phyloP scores from a whole-genome alignment of 1,140 invertebrate genomes.

The Mizuhopecten yessoensis region DNA sequence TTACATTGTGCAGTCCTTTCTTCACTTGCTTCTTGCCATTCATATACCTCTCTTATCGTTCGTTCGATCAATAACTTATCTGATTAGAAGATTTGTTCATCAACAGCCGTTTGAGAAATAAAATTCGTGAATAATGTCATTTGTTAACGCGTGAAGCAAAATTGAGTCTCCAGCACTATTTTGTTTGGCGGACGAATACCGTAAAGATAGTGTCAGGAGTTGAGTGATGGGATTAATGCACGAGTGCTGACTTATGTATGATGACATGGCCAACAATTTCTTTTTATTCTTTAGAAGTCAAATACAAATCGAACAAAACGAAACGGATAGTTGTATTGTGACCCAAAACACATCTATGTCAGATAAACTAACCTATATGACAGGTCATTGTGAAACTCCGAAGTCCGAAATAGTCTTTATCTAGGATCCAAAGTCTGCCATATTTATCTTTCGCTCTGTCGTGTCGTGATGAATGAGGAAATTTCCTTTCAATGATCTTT shows the following conservation, averaged over 20 bases:
- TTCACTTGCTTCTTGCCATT: too few relatives aligned
- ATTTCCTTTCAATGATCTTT: background rate
- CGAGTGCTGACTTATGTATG: background rate
- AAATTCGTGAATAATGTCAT: too few relatives aligned
- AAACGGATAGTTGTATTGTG: background rate
- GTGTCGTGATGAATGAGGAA: background rate
- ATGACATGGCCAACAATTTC: background rate
- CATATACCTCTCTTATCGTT: too few relatives aligned
- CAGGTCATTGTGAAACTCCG: background rate
- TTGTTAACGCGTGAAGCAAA: too few relatives aligned
- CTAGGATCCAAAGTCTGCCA: background rate
- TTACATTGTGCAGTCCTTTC: too few relatives aligned
- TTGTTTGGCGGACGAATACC: slow-evolving; percentile 4
- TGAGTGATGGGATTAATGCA: background rate
- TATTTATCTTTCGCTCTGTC: background rate
- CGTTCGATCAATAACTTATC: too few relatives aligned
- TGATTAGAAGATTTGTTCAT: too few relatives aligned
- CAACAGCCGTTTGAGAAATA: too few relatives aligned
- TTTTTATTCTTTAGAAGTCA: background rate
- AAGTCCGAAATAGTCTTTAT: background rate
- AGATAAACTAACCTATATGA: background rate
- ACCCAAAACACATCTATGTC: background rate
- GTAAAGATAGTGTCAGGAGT: background rate
- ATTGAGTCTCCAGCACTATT: too few relatives aligned
- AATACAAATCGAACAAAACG: background rate